Percentiles rank a stretch among this genome's conserved stretches.
phyloP scores from a whole-genome alignment of 2,113 vertebrate genomes.

The Rutilus rutilus region DNA sequence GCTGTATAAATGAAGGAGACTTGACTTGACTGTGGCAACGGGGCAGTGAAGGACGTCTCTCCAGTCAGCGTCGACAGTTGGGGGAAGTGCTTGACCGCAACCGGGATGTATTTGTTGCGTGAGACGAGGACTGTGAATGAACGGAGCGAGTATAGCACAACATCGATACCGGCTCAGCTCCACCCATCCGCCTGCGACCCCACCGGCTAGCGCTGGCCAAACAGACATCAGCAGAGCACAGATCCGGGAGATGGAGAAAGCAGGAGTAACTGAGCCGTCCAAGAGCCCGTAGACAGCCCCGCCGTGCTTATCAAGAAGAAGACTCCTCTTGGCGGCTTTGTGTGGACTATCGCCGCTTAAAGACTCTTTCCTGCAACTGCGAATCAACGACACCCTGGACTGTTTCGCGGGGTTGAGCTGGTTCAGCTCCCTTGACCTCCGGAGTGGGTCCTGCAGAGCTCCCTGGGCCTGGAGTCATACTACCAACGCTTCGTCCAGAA shows the following conservation, averaged over 20 bases:
- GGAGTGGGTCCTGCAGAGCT: no score
- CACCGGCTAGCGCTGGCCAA: background rate
- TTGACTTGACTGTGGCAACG: background rate
- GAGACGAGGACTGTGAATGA: background rate
- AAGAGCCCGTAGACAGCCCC: background rate
- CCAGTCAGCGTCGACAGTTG: background rate
- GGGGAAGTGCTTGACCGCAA: background rate
- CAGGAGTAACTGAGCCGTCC: background rate
- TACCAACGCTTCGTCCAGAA: no score
- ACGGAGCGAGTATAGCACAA: background rate
- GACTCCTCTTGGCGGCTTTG: background rate
- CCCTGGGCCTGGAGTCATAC: no score
- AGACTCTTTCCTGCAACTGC: background rate
- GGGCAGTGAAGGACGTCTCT: background rate
- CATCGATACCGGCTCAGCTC: background rate
- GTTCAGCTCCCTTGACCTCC: background rate
- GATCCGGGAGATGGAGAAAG: background rate
- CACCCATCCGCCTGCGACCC: background rate
- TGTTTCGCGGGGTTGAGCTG: no score
- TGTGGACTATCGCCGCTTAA: background rate
- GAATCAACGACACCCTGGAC: background rate
- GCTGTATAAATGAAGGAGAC: no score
- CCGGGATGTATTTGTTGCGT: background rate
- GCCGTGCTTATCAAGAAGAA: background rate
- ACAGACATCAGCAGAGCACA: background rate